Evolutionary conservation across 2,888 invertebrate species (phyloP).

Genomic region (Apocheima hispidaria): DNA sequence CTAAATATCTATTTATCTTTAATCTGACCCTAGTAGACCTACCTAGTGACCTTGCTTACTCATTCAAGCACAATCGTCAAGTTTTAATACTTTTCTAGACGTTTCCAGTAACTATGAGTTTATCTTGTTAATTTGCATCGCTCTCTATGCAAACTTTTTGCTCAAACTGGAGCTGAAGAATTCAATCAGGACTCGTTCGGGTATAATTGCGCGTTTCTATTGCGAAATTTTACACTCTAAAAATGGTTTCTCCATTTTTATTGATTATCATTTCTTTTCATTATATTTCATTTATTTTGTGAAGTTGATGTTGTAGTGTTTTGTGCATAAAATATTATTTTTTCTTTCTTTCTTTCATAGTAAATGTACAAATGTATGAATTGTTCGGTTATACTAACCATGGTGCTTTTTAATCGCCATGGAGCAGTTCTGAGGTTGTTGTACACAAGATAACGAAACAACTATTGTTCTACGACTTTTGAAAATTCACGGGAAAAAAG

Average conservation of each 20-base stretch:
- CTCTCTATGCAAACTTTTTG: constrained; percentile 77
- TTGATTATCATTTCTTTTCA: no score
- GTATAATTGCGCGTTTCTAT: constrained; percentile 79
- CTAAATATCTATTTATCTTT: neutral
- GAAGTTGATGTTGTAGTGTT: no score
- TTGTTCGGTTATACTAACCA: no score
- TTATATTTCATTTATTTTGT: no score
- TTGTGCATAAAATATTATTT: no score
- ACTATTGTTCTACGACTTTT: no score
- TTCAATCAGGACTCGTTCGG: constrained; percentile 80
- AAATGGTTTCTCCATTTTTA: neutral
- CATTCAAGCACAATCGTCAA: constrained; percentile 15
- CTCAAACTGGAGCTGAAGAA: constrained; percentile 80
- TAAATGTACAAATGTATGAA: no score
- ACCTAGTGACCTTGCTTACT: constrained; percentile 35
- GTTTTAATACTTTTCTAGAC: constrained; percentile 38
- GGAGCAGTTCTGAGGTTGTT: no score
- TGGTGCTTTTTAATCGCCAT: no score
- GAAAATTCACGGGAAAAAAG: no score
- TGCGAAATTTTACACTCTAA: constrained; percentile 74
- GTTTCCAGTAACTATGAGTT: constrained; percentile 41
- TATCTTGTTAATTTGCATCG: constrained; percentile 69
- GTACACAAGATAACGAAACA: no score
- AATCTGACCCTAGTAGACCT: constrained; percentile 23
- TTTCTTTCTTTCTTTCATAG: no score